These are phyloP conservation scores for Synanceia verrucosa DNA, from an alignment of 2,797 vertebrate genomes.

Conservation along the genomic window DNA sequence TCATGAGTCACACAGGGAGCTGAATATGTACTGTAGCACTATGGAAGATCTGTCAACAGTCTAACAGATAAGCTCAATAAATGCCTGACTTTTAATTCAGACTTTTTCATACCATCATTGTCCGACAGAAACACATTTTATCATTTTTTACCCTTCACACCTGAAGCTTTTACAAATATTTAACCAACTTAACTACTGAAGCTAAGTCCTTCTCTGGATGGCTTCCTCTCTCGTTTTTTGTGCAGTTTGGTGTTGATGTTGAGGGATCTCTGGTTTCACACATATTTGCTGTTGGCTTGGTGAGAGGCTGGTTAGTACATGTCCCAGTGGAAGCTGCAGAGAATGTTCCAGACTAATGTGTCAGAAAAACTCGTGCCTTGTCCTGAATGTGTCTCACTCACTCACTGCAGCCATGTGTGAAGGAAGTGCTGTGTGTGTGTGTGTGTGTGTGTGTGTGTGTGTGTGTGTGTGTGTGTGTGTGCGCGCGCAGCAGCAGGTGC, in stretches of 20 bases:
- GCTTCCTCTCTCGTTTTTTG: too few species aligned
- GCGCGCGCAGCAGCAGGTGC: background rate
- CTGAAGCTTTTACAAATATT: too few species aligned
- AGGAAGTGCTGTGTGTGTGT: background rate
- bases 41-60: too few species aligned
- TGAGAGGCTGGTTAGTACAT: constrained; percentile 38
- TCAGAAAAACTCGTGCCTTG: constrained; percentile 24
- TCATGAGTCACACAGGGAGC: constrained; percentile 1
- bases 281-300: constrained; percentile 18
- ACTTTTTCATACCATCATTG: too few species aligned
- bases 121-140: too few species aligned
- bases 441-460: constrained; percentile 14
- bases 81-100: too few species aligned
- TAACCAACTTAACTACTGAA: too few species aligned
- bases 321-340: background rate
- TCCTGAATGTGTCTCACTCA: constrained; percentile 20
- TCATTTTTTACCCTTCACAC: too few species aligned
- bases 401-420: constrained; percentile 42
- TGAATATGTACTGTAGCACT: too few species aligned
- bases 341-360: background rate
- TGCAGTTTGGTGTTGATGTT: constrained; percentile 3
- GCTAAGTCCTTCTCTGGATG: too few species aligned
- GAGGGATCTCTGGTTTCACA: constrained; percentile 16
- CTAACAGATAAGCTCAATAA: too few species aligned
- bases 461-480: background rate